A percentile compares a stretch with the other conserved stretches of the same genome.
phyloP scores from a whole-genome alignment of 2,888 invertebrate species.

The Eupithecia tripunctaria region DNA sequence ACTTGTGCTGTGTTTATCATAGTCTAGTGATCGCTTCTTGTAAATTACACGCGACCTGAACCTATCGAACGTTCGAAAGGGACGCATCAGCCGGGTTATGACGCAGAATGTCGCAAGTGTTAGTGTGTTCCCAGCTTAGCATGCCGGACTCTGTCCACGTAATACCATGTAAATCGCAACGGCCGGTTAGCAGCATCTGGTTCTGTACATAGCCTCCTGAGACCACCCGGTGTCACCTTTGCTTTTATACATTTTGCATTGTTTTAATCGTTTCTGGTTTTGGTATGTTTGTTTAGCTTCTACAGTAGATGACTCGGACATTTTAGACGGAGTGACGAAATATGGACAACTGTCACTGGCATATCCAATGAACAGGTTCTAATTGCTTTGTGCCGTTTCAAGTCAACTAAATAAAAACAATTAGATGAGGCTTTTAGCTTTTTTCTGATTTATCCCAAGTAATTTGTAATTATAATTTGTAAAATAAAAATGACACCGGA shows the following conservation, averaged over 20 bases:
- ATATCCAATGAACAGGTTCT: not conserved
- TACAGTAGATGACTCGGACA: not conserved
- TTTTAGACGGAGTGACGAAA: not conserved
- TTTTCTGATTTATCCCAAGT: not conserved
- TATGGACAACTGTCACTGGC: not conserved
- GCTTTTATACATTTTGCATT: slow-evolving; percentile 2
- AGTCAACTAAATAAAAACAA: not conserved
- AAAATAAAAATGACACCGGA: not conserved
- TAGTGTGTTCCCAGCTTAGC: slow-evolving; percentile 10
- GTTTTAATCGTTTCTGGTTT: slow-evolving; percentile 1
- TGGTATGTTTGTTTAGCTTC: not conserved
- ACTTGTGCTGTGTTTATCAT: not conserved
- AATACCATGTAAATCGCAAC: slow-evolving; percentile 22
- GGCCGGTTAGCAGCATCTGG: slow-evolving; percentile 23
- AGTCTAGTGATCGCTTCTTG: not conserved
- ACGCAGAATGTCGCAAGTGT: not conserved
- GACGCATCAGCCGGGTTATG: slow-evolving; percentile 2
- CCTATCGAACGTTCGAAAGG: not conserved
- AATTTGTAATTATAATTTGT: not conserved
- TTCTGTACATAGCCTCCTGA: slow-evolving; percentile 30
- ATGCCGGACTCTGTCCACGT: slow-evolving; percentile 24
- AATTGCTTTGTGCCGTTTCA: not conserved
- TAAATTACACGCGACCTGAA: slow-evolving; percentile 4
- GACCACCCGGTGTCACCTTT: slow-evolving; percentile 15
- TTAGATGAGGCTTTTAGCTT: not conserved